Evolutionary conservation across 2,797 vertebrate species (phyloP), one percentile per base, ranked within the genome.

Genomic region (Pteropus rufus): DNA sequence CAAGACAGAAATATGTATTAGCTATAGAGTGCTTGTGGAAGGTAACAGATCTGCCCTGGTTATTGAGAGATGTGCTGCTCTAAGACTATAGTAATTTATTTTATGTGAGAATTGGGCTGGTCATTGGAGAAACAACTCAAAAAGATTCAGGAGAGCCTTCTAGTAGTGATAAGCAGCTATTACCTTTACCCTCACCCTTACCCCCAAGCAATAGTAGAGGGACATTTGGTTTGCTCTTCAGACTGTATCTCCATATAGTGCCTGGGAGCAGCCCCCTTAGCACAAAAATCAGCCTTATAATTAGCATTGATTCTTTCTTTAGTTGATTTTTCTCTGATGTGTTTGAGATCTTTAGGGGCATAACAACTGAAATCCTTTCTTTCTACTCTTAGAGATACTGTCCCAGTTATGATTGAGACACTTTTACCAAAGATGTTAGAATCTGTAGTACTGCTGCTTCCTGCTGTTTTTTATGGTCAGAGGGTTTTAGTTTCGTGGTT

Each of bases 401-500:
- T 96, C 62, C 46, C 70, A 41, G 60, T 89, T 93, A 58, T 64
- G 44, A 85, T 16, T 94, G 60, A 93, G 62, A 93, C 41, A 89
- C n/a, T 97, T 87, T 94, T 72, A 96, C 81, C 52, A 92, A 92
- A 94, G 81, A 94, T 79, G 31, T 89, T 95, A 91, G 73, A 65
- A 56, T 94, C 41, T 85, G 76, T 87, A 89, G 4, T 80, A 44
- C 77, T 97, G 46, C 52, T 96, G 67, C 49, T 96, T 91, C 92
- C 87, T 95, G 69, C 41, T 75, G 7, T 67, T 92, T 88, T 82
- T 46, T 82, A 41, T 95, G 67, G 36, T 67, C 65, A 82, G 75
- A 82, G 83, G 19, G 24, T 93, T 96, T 97, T 79, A 90, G 81
- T 97, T 96, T 96, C 44, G 79, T 95, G 73, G 94, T 95, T 97